Evolutionary conservation across 2,888 invertebrate genomes (phyloP), one percentile per base, ranked within the genome.

Genomic region (Dynastes tityus): DNA sequence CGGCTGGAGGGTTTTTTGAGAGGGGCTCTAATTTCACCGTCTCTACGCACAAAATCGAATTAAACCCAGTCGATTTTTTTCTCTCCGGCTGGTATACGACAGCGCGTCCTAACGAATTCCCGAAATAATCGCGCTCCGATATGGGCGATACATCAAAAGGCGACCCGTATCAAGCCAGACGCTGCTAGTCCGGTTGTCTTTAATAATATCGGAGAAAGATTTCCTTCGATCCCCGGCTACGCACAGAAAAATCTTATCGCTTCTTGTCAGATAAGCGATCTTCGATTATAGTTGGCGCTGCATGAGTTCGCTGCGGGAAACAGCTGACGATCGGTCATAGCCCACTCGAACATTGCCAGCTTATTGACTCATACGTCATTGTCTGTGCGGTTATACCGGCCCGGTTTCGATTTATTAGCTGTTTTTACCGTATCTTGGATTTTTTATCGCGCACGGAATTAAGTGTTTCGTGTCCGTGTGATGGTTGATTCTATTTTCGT

Each of bases 301-400:
- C 87, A 86, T 87, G 87, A 83, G 86, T 81, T 85, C 87, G 79
- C 87, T 81, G 86, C 86, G 84, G 87, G 86, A 82, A 85, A 87
- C 87, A 87, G 87, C 87, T 87, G 87, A 87, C 87, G 87, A 87
- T 87, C 87, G 87, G 86, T 87, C 87, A 87, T 87, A 86, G 86
- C 87, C 87, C 87, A 87, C 87, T 87, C 87, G 87, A 87, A 86
- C 85, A 85, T 85, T 83, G 85, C 86, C 85, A 84, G 84, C 87
- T 87, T 87, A 87, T 87, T 87, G 87, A 87, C 87, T 85, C 87
- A 87, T 87, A 87, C 85, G 86, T 87, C 87, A 86, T 86, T 87
- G 87, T 87, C 87, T 82, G 64, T 73, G 82, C 82, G 83, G 84
- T 81, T 40, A 40, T 61, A 82, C 80, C 82, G 80, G 82, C 78